These are phyloP conservation scores for Arvicanthis niloticus DNA, from an alignment of 2,113 vertebrate species.

Conservation along the genomic window DNA sequence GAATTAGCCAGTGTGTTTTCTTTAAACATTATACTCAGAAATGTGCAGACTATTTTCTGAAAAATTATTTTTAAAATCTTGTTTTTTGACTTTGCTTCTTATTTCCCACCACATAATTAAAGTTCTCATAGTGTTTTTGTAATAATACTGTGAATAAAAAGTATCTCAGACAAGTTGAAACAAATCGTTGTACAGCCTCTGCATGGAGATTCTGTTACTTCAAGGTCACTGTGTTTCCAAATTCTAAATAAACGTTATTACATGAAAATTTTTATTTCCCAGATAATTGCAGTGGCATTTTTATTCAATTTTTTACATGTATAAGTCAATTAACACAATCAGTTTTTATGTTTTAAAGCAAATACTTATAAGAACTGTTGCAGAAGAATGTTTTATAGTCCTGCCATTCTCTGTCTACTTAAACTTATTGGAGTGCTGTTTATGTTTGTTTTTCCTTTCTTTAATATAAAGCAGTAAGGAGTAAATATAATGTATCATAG, in stretches of 20 bases:
- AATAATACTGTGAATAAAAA: background rate
- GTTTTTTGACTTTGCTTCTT: background rate
- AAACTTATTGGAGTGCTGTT: background rate
- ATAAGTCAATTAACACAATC: background rate
- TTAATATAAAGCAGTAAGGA: background rate
- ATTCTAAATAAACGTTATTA: background rate
- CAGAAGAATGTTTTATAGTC: background rate
- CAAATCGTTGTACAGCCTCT: background rate
- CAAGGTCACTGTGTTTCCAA: background rate
- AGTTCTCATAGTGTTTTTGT: background rate
- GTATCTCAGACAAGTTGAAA: background rate
- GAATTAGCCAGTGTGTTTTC: background rate
- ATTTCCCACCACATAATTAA: background rate
- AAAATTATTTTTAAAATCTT: background rate
- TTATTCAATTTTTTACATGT: background rate
- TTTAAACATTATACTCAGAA: background rate
- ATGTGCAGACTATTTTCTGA: background rate
- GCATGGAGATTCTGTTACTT: background rate
- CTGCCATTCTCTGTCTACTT: background rate
- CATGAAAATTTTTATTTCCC: background rate
- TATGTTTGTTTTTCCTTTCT: background rate
- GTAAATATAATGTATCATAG: background rate
- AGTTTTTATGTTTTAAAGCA: background rate
- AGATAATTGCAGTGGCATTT: background rate
- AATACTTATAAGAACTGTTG: background rate